phyloP scores from a whole-genome alignment of 2,888 invertebrate species.

The Drosophila affinis region DNA sequence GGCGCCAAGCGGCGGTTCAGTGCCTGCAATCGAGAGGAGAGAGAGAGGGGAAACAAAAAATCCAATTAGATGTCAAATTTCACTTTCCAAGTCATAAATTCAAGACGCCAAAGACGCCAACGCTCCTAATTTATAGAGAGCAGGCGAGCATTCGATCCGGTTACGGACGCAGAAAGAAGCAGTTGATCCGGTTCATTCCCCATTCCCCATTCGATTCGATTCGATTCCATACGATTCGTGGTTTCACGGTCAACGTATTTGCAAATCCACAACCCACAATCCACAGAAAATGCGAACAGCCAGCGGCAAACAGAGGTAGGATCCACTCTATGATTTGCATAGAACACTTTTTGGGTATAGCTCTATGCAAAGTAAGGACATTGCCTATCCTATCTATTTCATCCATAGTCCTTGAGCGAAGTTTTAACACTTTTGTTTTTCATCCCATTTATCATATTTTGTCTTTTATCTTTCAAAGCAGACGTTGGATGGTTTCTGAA shows the following conservation, averaged over 20 bases:
- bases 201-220: neutral
- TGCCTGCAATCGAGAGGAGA: conserved; percentile 8
- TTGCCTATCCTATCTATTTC: too few relatives aligned
- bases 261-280: neutral
- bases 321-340: too few relatives aligned
- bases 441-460: too few relatives aligned
- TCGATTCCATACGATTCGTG: neutral
- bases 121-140: conserved; percentile 30
- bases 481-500: too few relatives aligned
- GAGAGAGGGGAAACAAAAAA: neutral
- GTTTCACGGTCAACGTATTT: neutral
- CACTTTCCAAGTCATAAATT: conserved; percentile 65
- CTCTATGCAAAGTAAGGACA: too few relatives aligned
- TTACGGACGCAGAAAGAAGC: conserved; percentile 25
- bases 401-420: too few relatives aligned
- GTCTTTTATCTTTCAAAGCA: too few relatives aligned
- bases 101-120: conserved; percentile 35
- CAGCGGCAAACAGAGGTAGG: too few relatives aligned
- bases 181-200: conserved; percentile 16
- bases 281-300: neutral
- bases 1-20: neutral
- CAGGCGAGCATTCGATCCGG: conserved; percentile 55
- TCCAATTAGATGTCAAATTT: conserved; percentile 40
- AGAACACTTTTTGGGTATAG: too few relatives aligned
- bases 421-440: too few relatives aligned